These are phyloP conservation scores for Drosophila murphyi DNA, from an alignment of 1,140 invertebrate species.

Conservation along the genomic window DNA sequence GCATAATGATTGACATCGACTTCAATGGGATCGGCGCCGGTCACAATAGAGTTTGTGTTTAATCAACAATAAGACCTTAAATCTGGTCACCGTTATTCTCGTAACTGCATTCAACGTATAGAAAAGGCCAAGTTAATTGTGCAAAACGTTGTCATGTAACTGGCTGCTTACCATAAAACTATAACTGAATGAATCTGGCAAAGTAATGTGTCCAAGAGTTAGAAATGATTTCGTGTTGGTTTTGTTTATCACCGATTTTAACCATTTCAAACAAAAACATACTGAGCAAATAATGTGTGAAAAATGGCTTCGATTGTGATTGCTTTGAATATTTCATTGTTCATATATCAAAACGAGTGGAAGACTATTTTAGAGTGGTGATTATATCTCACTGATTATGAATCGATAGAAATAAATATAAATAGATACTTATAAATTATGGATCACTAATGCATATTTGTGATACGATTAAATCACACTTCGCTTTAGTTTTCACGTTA, in stretches of 20 bases:
- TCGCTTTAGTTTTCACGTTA: background rate
- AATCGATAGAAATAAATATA: background rate
- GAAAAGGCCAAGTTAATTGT: conserved; percentile 43
- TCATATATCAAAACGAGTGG: conserved; percentile 14
- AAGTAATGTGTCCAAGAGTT: conserved; percentile 1
- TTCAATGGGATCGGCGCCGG: conserved; percentile 11
- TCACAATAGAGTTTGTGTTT: conserved; percentile 52
- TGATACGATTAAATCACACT: too few relatives aligned
- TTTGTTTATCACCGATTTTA: conserved; percentile 18
- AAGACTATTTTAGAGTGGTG: background rate
- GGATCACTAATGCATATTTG: too few relatives aligned
- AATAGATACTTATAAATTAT: background rate
- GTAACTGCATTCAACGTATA: conserved; percentile 52
- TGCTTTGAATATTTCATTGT: conserved; percentile 7
- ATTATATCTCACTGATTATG: conserved; percentile 7
- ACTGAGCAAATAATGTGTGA: conserved; percentile 31
- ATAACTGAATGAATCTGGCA: conserved; percentile 15
- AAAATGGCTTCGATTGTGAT: conserved; percentile 21
- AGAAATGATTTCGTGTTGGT: conserved; percentile 1
- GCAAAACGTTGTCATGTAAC: conserved; percentile 65
- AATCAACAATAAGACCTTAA: conserved; percentile 69
- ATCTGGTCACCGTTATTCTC: conserved; percentile 61
- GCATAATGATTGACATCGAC: conserved; percentile 77
- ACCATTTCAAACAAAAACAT: conserved; percentile 22
- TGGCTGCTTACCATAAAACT: conserved; percentile 53